These are phyloP conservation scores for Drosophila burlai DNA, from an alignment of 1,140 invertebrate species.

Conservation along the genomic window DNA sequence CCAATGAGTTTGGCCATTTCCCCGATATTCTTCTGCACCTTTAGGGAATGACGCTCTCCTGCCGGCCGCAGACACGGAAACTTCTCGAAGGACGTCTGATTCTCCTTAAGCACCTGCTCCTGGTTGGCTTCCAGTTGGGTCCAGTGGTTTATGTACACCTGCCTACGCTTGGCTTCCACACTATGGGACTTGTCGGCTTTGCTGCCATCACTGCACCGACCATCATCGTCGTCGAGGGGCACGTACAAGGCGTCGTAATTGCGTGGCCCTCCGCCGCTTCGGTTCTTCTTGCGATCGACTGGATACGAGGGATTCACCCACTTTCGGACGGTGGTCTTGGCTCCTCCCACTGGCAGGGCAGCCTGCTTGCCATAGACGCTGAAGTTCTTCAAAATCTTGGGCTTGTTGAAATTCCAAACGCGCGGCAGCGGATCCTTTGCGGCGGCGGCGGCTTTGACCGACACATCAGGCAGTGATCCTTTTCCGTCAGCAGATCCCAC, in stretches of 20 bases:
- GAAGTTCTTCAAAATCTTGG: slow-evolving; percentile 1
- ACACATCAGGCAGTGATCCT: neutral
- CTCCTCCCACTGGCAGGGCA: no score
- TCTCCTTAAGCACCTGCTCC: neutral
- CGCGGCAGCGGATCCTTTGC: neutral
- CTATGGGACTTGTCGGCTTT: neutral
- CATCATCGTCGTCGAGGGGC: neutral
- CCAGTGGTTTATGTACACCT: neutral
- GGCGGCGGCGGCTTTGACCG: no score
- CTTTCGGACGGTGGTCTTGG: neutral
- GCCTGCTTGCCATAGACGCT: slow-evolving; percentile 2
- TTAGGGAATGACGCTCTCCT: neutral
- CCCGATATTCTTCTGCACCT: neutral
- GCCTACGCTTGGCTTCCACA: neutral
- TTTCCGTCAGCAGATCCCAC: neutral
- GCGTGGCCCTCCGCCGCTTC: no score
- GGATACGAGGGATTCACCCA: neutral
- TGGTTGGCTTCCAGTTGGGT: neutral
- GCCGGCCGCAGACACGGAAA: neutral
- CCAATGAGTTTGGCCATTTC: neutral
- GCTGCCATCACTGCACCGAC: neutral
- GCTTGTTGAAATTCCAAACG: neutral
- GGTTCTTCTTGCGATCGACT: neutral
- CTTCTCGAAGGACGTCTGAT: neutral
- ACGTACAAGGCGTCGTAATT: slow-evolving; percentile 5